Evolutionary conservation across 1,140 invertebrate species (phyloP).

Genomic region (Epicauta chinensis): DNA sequence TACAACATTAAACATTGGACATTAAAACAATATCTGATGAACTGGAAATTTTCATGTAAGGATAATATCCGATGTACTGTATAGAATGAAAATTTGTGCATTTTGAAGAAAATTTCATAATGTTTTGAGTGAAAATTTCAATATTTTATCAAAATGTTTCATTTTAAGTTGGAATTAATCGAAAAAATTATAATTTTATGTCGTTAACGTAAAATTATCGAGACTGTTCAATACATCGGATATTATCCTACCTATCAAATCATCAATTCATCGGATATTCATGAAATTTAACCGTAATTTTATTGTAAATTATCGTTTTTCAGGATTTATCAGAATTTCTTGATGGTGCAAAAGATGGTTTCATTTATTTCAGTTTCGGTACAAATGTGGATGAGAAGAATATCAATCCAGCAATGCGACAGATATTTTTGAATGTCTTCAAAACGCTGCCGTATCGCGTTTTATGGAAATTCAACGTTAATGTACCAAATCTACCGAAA

Average conservation of each 20-base stretch:
- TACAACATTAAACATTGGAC: neutral
- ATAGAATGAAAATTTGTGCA: neutral
- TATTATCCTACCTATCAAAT: neutral
- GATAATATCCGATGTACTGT: neutral
- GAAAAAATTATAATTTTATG: neutral
- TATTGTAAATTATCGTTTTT: constrained; percentile 10
- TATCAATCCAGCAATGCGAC: constrained; percentile 26
- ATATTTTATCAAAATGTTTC: neutral
- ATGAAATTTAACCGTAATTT: too few relatives aligned
- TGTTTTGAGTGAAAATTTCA: neutral
- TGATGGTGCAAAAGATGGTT: constrained; percentile 43
- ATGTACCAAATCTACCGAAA: constrained; percentile 35
- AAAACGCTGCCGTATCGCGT: constrained; percentile 36
- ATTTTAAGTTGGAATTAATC: neutral
- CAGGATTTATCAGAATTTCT: constrained; percentile 45
- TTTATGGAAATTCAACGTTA: constrained; percentile 46
- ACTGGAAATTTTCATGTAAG: neutral
- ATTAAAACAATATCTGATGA: constrained; percentile 1
- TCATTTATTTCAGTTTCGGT: constrained; percentile 53
- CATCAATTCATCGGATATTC: too few relatives aligned
- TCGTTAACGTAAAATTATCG: neutral
- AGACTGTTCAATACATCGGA: too few relatives aligned
- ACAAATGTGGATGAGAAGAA: constrained; percentile 39
- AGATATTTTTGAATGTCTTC: constrained; percentile 35
- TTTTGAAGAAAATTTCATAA: neutral